These are phyloP conservation scores for Notocelia uddmanniana DNA, from an alignment of 2,888 invertebrate species.

Conservation along the genomic window DNA sequence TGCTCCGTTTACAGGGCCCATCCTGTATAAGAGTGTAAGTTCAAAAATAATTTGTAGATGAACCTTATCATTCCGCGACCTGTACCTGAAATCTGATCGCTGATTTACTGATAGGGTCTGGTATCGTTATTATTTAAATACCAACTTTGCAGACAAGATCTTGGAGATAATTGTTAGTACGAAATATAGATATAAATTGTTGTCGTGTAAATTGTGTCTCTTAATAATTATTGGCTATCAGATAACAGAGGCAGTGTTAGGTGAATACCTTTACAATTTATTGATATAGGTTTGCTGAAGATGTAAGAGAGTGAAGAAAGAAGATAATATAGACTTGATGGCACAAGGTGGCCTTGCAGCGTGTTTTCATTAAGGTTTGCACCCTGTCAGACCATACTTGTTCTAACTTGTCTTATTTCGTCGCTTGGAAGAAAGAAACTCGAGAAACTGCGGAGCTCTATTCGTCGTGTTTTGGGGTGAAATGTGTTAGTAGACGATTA, in stretches of 20 bases:
- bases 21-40: no score
- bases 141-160: slow-evolving; percentile 5
- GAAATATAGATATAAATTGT: background rate
- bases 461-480: background rate
- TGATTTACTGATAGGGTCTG: background rate
- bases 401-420: slow-evolving; percentile 70
- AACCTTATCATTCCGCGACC: background rate
- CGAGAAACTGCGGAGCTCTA: background rate
- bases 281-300: slow-evolving; percentile 1
- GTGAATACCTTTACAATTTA: background rate
- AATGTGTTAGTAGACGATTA: no score
- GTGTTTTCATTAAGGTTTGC: slow-evolving; percentile 85
- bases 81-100: background rate
- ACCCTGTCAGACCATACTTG: slow-evolving; percentile 88
- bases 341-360: slow-evolving; percentile 86
- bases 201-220: background rate
- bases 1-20: no score
- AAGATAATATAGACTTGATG: slow-evolving; percentile 65
- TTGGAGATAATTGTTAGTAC: background rate
- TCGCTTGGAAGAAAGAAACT: slow-evolving; percentile 50
- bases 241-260: background rate
- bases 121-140: background rate
- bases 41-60: no score
- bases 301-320: slow-evolving; percentile 42
- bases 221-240: background rate